Evolutionary conservation across 2,797 vertebrate genomes (phyloP), one percentile per base, ranked within the genome.

Genomic region (Lutra lutra): DNA sequence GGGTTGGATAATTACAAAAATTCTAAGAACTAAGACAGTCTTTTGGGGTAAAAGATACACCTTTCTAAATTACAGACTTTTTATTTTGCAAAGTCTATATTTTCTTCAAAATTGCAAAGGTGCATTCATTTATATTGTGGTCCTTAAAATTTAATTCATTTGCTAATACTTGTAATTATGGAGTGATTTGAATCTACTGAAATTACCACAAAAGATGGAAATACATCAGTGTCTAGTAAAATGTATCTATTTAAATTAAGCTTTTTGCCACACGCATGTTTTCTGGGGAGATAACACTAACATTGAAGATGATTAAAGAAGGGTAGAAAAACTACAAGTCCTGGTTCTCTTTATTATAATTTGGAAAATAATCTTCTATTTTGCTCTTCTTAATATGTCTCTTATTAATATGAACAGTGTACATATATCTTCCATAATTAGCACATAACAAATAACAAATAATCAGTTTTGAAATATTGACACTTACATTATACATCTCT

Each of bases 161-260:
- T 96, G 27, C 27, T 94, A 89, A n/a, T 89, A 43, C 86, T 95
- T 83, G 48, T 95, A 86, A 84, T n/a, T 62, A 29, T 60, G 17
- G 29, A 89, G 56, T 96, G 43, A 93, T n/a, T 93, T 77, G 11
- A 84, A 46, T 96, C 51, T 92, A 21, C 23, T 89, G 75, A 93
- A 93, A 11, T 86, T 9, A 80, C 21, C 51, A 58, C 43, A 91
- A 77, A 75, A 54, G 9, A 58, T 93, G 9, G 29, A 95, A 79
- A 48, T 79, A 21, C 0, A 8, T 32, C 14, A 64, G 40, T 89
- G 18, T 90, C 66, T 68, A 68, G 20, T 46, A 72, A 94, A 77
- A 92, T n/a, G 21, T 29, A 62, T 46, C 18, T 83, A 10, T 77
- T 83, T 91, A 85, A 93, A 75, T 66, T 80, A 48, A 91, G 8